phyloP scores from a whole-genome alignment of 2,888 invertebrate genomes.

The Acrocyrtus sp. region DNA sequence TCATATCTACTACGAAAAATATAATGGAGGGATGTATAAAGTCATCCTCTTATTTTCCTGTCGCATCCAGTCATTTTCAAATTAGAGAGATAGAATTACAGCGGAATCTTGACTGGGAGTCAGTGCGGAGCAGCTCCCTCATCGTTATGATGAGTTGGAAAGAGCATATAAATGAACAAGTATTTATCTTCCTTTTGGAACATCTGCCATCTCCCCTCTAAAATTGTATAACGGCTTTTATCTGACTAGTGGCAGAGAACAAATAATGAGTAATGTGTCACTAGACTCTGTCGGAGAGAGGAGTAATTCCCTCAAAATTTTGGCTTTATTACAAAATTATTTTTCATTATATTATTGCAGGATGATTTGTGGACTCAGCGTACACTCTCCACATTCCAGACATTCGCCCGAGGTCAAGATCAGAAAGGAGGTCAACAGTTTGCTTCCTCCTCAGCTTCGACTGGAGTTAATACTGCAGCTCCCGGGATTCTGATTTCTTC shows the following conservation, averaged over 20 bases:
- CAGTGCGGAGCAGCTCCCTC: neutral
- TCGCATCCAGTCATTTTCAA: constrained; percentile 38
- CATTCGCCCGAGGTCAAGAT: constrained; percentile 57
- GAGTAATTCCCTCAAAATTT: neutral
- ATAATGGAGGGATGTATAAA: constrained; percentile 10
- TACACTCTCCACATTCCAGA: constrained; percentile 61
- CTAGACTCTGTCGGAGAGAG: neutral
- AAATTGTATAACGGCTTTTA: neutral
- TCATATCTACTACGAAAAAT: neutral
- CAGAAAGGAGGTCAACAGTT: constrained; percentile 45
- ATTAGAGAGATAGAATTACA: constrained; percentile 25
- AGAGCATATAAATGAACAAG: neutral
- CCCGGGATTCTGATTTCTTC: neutral
- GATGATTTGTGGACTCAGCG: constrained; percentile 63
- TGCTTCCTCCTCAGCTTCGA: constrained; percentile 8
- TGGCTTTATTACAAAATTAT: neutral
- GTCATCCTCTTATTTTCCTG: constrained; percentile 23
- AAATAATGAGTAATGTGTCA: constrained; percentile 32
- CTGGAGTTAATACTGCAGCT: constrained; percentile 2
- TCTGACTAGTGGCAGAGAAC: neutral
- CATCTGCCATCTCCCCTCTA: no score
- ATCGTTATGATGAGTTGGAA: neutral
- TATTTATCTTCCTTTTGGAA: no score
- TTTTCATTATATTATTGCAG: constrained; percentile 39
- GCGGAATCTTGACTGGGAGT: neutral